Evolutionary conservation across 1,140 invertebrate species (phyloP).

Genomic region (Amyelois transitella): DNA sequence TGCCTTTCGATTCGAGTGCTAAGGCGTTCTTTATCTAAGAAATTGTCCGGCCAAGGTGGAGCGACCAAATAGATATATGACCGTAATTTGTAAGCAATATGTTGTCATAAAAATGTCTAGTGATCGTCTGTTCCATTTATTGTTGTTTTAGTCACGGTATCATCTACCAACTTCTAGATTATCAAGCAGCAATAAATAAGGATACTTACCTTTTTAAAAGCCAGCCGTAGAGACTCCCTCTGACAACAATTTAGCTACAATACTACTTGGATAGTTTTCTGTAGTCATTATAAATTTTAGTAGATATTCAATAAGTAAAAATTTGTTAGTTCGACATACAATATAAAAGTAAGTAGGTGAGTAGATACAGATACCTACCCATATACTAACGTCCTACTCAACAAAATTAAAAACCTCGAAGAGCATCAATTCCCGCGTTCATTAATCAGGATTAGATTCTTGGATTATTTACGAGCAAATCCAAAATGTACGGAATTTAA

Average conservation of each 20-base stretch:
- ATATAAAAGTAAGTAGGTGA: too few relatives aligned
- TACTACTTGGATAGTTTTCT: too few relatives aligned
- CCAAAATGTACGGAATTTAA: constrained; percentile 72
- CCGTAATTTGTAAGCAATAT: constrained; percentile 53
- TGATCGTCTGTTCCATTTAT: constrained; percentile 48
- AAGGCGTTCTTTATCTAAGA: constrained; percentile 39
- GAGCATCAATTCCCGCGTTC: constrained; percentile 27
- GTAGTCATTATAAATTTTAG: too few relatives aligned
- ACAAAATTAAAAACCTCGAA: constrained; percentile 13
- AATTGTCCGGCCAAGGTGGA: constrained; percentile 27
- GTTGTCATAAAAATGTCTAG: constrained; percentile 55
- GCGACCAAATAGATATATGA: constrained; percentile 48
- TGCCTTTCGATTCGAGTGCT: constrained; percentile 62
- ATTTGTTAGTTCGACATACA: too few relatives aligned
- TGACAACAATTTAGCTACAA: too few relatives aligned
- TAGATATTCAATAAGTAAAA: too few relatives aligned
- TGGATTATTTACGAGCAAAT: constrained; percentile 67
- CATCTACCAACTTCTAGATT: constrained; percentile 1
- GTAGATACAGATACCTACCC: too few relatives aligned
- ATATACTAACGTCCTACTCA: neutral
- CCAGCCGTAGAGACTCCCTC: too few relatives aligned
- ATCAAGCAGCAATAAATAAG: neutral
- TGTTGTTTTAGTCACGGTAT: constrained; percentile 25
- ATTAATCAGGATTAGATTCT: constrained; percentile 72
- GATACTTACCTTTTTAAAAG: neutral